Evolutionary conservation across 37 sponge, comb jelly and placozoan species (phyloP).

Genomic region (Dysidea cf. avara): DNA sequence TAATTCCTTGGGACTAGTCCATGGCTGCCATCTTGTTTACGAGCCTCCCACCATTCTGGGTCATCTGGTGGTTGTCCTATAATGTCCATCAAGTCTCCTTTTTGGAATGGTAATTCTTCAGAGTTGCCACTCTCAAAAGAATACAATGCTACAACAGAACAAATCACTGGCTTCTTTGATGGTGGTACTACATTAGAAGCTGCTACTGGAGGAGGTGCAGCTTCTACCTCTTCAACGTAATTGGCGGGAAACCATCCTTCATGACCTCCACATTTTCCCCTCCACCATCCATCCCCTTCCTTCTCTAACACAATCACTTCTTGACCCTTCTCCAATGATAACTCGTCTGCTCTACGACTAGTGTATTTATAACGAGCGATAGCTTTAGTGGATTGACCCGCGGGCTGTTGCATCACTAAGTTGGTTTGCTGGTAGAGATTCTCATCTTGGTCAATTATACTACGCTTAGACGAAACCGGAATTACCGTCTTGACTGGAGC

Average conservation of each 20-base stretch:
- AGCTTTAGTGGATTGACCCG: constrained; percentile 44
- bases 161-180: constrained; percentile 47
- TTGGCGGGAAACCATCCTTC: constrained; percentile 95
- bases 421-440: constrained; percentile 73
- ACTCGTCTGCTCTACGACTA: constrained; percentile 78
- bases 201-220: background rate
- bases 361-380: constrained; percentile 74
- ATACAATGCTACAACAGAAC: constrained; percentile 73
- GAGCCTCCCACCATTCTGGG: constrained; percentile 94
- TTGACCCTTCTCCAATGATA: constrained; percentile 82
- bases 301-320: constrained; percentile 84
- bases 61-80: constrained; percentile 82
- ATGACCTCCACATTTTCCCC: constrained; percentile 59
- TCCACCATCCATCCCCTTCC: constrained; percentile 97
- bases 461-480: background rate
- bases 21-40: constrained; percentile 43
- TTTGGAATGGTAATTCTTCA: constrained; percentile 75
- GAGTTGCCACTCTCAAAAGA: constrained; percentile 81
- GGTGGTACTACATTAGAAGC: background rate
- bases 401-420: constrained; percentile 19
- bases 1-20: constrained; percentile 90
- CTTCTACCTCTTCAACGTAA: constrained; percentile 82
- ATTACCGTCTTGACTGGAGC: background rate
- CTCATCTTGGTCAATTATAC: constrained; percentile 32
- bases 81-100: constrained; percentile 80